These are phyloP conservation scores for Callinectes sapidus DNA, from an alignment of 2,888 invertebrate genomes.

Conservation along the genomic window DNA sequence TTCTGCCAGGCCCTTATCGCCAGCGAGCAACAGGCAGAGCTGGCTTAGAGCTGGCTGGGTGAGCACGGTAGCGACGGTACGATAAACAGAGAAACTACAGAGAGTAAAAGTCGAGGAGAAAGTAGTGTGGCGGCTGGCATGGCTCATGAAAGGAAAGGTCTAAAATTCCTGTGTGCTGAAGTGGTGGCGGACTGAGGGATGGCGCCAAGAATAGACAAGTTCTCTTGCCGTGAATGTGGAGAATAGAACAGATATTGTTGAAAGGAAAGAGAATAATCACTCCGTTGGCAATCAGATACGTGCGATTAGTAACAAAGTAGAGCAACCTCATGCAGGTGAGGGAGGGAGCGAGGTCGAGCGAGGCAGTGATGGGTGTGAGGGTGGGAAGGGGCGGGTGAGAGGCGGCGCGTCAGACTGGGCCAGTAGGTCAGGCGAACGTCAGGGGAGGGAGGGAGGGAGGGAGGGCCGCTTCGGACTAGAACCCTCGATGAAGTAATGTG, in stretches of 20 bases:
- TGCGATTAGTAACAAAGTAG: conserved; percentile 1
- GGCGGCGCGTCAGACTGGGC: conserved; percentile 36
- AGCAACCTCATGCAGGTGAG: conserved; percentile 25
- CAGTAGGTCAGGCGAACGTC: conserved; percentile 42
- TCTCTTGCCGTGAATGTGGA: neutral
- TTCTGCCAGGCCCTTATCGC: neutral
- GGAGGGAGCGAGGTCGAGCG: conserved; percentile 25
- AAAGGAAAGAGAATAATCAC: neutral
- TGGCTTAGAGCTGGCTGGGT: neutral
- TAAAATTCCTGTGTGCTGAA: neutral
- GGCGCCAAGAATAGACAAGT: neutral
- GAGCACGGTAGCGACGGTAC: neutral
- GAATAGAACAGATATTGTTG: neutral
- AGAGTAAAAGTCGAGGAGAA: conserved; percentile 54
- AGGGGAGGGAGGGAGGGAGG: neutral
- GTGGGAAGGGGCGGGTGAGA: conserved; percentile 36
- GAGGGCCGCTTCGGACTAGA: conserved; percentile 24
- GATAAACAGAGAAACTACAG: conserved; percentile 31
- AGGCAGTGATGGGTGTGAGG: conserved; percentile 17
- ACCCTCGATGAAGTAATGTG: conserved; percentile 34
- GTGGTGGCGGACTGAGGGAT: neutral
- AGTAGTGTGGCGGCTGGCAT: conserved; percentile 38
- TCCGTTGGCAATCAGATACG: neutral
- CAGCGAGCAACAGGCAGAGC: neutral
- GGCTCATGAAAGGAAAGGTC: conserved; percentile 25